Base-by-base conservation (phyloP, 2,797 vertebrate genomes). In the Thaleichthys pacificus region DNA sequence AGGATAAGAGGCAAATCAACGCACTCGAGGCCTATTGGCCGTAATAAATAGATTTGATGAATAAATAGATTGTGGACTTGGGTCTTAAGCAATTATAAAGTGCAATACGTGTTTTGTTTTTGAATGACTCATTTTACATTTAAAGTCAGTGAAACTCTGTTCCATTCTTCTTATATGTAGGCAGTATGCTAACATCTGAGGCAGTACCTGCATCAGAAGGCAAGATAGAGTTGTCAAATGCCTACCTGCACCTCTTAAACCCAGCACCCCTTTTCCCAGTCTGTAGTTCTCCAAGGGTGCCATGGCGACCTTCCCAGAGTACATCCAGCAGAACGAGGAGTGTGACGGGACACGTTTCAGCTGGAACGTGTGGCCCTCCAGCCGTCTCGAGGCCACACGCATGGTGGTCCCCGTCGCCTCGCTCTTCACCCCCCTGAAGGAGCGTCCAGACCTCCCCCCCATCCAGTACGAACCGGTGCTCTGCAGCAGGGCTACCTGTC, bases 351-450 rank as follows among this genome's bases (percentile, higher is more conserved):
- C 97, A 68, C 93, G 97, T 7, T 98, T 99, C 91, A 98, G 97
- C 90, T 99, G 97, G 97, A 99, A 98, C n/a, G 97, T 98, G 21
- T 99, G 97, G 97, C 97, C 97, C 8, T 98, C 97, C 24, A 98
- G 96, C 88, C 95, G 97, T 0, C 87, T 99, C 69, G 97, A 99
- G 90, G 97, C 97, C 58, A 98, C 97, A 0, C 93, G 97, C 60
- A 98, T 98, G 97, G 97, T 99, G 0, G 97, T 98, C 1, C 97
- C 97, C 0, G 94, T 99, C 83, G 94, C 96, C 3, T 84, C 95
- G 1, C 93, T 98, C n/a, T 95, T 97, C 85, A 97, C 96, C 0
- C 97, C 96, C 0, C 84, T 98, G 74, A 97, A 94, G 82, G 97
- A 99, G 69, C 85, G 96, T 0, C 96, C 94, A 0, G 97, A 99